Evolutionary conservation across 1,140 invertebrate species (phyloP).

Genomic region (Chrysoperla carnea): DNA sequence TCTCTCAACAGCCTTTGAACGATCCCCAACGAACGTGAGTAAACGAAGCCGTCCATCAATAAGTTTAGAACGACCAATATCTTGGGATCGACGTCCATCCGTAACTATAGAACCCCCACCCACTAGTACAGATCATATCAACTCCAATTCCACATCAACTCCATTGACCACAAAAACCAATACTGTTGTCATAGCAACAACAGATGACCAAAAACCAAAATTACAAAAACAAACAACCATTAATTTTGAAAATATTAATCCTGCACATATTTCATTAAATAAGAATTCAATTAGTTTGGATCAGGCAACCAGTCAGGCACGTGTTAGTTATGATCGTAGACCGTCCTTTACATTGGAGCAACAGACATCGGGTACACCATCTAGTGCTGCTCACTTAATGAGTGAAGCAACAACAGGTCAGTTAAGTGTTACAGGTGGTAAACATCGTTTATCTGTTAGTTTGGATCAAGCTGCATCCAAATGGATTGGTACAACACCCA

Average conservation of each 20-base stretch:
- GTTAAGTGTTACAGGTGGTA: background rate
- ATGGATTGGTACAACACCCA: background rate
- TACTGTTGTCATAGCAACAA: no score
- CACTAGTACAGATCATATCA: background rate
- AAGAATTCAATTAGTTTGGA: background rate
- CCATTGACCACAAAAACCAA: no score
- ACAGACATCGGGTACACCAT: background rate
- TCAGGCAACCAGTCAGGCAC: background rate
- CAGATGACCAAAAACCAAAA: no score
- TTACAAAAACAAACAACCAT: background rate
- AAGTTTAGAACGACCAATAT: constrained; percentile 13
- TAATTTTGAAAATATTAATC: background rate
- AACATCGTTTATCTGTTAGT: background rate
- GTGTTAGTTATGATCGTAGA: background rate
- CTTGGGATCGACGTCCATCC: constrained; percentile 5
- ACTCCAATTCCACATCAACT: no score
- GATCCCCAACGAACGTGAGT: constrained; percentile 15
- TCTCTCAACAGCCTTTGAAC: constrained; percentile 11
- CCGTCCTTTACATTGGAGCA: background rate
- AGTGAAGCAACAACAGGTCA: no score
- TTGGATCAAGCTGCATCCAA: background rate
- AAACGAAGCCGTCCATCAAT: constrained; percentile 12
- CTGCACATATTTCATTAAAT: background rate
- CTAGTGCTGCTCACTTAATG: no score
- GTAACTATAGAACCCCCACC: constrained; percentile 3